Percentiles rank a stretch among this genome's conserved stretches.
Evolutionary conservation across 1,140 invertebrate species (phyloP).

Genomic region (Drosophila nigromelanica): DNA sequence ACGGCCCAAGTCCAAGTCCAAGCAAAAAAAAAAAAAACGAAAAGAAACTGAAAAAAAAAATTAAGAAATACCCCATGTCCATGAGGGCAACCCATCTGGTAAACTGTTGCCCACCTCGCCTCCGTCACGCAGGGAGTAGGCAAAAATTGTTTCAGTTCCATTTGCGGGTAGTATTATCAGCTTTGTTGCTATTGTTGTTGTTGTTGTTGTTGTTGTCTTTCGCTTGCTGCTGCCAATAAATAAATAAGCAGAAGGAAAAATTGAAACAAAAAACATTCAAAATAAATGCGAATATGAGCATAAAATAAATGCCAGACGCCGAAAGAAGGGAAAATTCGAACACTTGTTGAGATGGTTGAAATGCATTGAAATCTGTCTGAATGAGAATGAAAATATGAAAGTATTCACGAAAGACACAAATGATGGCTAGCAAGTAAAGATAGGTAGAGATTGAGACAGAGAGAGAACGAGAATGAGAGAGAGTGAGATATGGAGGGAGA

Average conservation of each 20-base stretch:
- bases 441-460: too few species aligned
- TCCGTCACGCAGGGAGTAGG: neutral
- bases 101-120: neutral
- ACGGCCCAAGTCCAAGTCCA: slow-evolving; percentile 64
- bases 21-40: slow-evolving; percentile 40
- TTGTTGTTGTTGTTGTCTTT: slow-evolving; percentile 5
- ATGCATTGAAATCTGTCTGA: slow-evolving; percentile 18
- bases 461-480: too few species aligned
- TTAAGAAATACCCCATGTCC: slow-evolving; percentile 31
- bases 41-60: slow-evolving; percentile 36
- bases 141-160: slow-evolving; percentile 11
- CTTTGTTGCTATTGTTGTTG: neutral
- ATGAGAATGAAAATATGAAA: slow-evolving; percentile 16
- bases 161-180: neutral
- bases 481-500: too few species aligned
- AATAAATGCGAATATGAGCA: slow-evolving; percentile 54
- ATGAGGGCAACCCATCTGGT: slow-evolving; percentile 29
- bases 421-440: neutral
- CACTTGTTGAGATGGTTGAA: slow-evolving; percentile 40
- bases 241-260: slow-evolving; percentile 26
- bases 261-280: slow-evolving; percentile 40
- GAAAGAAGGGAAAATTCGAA: slow-evolving; percentile 41
- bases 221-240: slow-evolving; percentile 29
- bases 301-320: slow-evolving; percentile 58
- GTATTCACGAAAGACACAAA: neutral